These are phyloP conservation scores for Drosophila teissieri DNA, from an alignment of 1,140 invertebrate genomes.

Conservation along the genomic window DNA sequence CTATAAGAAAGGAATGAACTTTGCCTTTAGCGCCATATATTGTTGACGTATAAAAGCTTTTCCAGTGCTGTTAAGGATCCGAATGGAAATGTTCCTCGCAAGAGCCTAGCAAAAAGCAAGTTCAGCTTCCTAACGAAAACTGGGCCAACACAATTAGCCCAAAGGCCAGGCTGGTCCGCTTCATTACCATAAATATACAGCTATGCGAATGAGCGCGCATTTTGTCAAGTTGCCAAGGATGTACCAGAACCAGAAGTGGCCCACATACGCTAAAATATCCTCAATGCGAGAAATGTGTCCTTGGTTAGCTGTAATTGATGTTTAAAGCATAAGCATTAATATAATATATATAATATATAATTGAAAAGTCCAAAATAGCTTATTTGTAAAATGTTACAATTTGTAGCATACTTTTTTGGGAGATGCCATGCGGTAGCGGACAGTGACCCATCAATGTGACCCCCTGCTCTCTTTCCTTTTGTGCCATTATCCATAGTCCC, in stretches of 20 bases:
- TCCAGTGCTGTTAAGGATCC: not conserved
- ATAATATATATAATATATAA: too few species aligned
- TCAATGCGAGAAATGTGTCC: not conserved
- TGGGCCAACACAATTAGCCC: slow-evolving; percentile 50
- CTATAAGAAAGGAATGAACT: not conserved
- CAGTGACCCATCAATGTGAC: not conserved
- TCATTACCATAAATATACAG: slow-evolving; percentile 41
- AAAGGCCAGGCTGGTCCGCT: slow-evolving; percentile 27
- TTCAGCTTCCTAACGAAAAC: slow-evolving; percentile 17
- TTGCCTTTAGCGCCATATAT: too few species aligned
- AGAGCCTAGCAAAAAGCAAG: slow-evolving; percentile 6
- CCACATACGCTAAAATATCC: slow-evolving; percentile 1
- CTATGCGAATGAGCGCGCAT: slow-evolving; percentile 12
- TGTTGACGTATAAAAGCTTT: not conserved
- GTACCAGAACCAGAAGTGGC: slow-evolving; percentile 16
- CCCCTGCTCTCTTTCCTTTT: not conserved
- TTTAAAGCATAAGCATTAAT: not conserved
- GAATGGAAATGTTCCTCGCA: slow-evolving; percentile 4
- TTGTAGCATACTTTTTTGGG: slow-evolving; percentile 32
- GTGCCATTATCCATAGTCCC: not conserved
- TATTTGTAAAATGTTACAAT: too few species aligned
- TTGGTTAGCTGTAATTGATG: not conserved
- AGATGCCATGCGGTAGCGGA: not conserved
- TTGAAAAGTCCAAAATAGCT: too few species aligned
- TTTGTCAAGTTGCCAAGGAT: slow-evolving; percentile 45